Percentiles rank a stretch among this genome's conserved stretches.
Conservation (phyloP, 2,113 vertebrate species). For the Melanotaenia duboulayi region DNA sequence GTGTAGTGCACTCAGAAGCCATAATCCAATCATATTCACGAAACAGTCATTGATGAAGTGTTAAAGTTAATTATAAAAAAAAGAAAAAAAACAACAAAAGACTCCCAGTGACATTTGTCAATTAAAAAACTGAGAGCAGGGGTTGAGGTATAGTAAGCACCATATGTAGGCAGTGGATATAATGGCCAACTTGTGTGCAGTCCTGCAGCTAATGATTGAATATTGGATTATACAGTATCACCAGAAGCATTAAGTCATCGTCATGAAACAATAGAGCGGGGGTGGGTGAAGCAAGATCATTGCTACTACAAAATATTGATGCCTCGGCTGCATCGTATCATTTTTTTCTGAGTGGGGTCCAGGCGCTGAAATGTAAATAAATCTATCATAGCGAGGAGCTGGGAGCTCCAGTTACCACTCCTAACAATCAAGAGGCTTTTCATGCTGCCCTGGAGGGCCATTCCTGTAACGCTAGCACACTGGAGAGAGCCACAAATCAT, state of each 20-base stretch:
- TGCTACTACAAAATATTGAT: slow-evolving; percentile 78
- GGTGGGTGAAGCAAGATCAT: slow-evolving; percentile 44
- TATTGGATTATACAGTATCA: slow-evolving; percentile 15
- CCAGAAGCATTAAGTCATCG: slow-evolving; percentile 57
- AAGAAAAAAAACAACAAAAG: slow-evolving; percentile 16
- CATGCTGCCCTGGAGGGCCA: slow-evolving; percentile 83
- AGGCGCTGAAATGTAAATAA: slow-evolving; percentile 85
- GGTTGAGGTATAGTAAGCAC: slow-evolving; percentile 10
- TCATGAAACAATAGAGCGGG: slow-evolving; percentile 47
- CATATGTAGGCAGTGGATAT: slow-evolving; percentile 3
- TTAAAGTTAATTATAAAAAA: slow-evolving; percentile 51
- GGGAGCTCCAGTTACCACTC: slow-evolving; percentile 82
- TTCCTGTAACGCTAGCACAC: slow-evolving; percentile 83
- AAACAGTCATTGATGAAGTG: slow-evolving; percentile 61
- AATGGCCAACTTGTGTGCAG: slow-evolving; percentile 7
- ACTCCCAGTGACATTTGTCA: not conserved
- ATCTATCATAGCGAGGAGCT: slow-evolving; percentile 78
- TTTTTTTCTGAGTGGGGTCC: slow-evolving; percentile 69
- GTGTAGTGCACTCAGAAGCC: not conserved
- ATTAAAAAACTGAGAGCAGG: slow-evolving; percentile 17
- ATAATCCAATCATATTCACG: slow-evolving; percentile 45
- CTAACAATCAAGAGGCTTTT: slow-evolving; percentile 83
- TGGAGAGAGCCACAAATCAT: slow-evolving; percentile 83
- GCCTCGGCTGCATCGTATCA: slow-evolving; percentile 46
- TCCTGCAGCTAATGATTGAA: slow-evolving; percentile 19